These are phyloP conservation scores for Aphelinus certus DNA, from an alignment of 1,140 invertebrate genomes.

Conservation along the genomic window DNA sequence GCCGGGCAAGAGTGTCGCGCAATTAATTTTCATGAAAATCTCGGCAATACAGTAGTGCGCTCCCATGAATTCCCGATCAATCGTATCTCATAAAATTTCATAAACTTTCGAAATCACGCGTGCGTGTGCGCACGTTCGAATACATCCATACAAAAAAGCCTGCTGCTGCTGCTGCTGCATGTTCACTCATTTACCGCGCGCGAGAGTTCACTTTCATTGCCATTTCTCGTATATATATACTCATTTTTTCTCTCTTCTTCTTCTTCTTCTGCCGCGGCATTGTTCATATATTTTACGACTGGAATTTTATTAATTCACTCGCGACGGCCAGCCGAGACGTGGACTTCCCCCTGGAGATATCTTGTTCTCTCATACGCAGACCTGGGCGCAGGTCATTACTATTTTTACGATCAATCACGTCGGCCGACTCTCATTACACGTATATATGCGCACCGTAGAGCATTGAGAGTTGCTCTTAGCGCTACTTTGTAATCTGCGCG, in stretches of 20 bases:
- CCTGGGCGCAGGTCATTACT: conserved; percentile 28
- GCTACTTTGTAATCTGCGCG: conserved; percentile 28
- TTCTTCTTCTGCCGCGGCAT: not conserved
- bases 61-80: conserved; percentile 21
- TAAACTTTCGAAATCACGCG: conserved; percentile 27
- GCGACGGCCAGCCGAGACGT: not conserved
- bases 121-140: not conserved
- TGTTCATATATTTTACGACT: conserved; percentile 27
- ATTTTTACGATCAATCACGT: conserved; percentile 35
- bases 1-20: conserved; percentile 5
- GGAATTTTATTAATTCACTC: conserved; percentile 33
- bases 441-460: conserved; percentile 10
- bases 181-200: not conserved
- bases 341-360: not conserved
- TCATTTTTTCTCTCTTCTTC: conserved; percentile 16
- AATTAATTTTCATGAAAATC: conserved; percentile 32
- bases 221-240: not conserved
- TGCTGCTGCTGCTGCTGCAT: not conserved
- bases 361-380: not conserved
- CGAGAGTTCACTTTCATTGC: conserved; percentile 20
- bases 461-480: conserved; percentile 1
- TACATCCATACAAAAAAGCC: conserved; percentile 24
- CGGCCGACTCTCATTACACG: conserved; percentile 24
- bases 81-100: conserved; percentile 26
- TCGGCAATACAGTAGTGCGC: not conserved